A percentile compares a stretch with the other conserved stretches of the same genome.
Conservation (phyloP, 2,113 vertebrate species). For the Phainopepla nitens region DNA sequence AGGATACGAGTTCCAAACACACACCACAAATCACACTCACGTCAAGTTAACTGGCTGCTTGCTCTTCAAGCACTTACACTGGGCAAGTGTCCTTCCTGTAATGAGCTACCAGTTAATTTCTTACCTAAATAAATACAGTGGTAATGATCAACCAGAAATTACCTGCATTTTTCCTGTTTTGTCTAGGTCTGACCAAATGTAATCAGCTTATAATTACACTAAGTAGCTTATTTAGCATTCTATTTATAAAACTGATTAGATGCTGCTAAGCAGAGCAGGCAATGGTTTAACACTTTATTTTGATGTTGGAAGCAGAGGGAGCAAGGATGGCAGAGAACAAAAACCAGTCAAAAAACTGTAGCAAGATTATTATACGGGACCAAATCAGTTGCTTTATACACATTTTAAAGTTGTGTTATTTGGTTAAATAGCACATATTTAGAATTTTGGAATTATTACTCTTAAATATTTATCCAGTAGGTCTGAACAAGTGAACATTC, state of each 20-base stretch:
- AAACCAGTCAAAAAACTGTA: not conserved
- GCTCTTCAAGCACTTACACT: not conserved
- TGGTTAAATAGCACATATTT: not conserved
- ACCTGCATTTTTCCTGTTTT: constrained; percentile 37
- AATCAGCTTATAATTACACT: constrained; percentile 38
- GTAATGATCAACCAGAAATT: constrained; percentile 25
- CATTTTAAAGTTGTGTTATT: not conserved
- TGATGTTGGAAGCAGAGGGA: not conserved
- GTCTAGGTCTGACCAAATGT: constrained; percentile 28
- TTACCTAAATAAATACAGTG: constrained; percentile 1
- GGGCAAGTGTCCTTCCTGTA: not conserved
- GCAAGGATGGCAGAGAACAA: not conserved
- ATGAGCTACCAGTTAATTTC: constrained; percentile 14
- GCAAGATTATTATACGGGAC: not conserved
- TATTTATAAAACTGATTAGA: constrained; percentile 48
- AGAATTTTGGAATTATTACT: not conserved
- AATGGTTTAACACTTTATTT: not conserved
- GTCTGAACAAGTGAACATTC: not conserved
- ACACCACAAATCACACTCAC: not conserved
- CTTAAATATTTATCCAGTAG: not conserved
- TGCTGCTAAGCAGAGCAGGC: not conserved
- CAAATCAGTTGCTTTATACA: not conserved
- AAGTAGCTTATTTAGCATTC: constrained; percentile 29
- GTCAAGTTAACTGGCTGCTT: not conserved
- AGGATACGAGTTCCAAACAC: not conserved